These are phyloP conservation scores for Mormyrops attenuatus DNA, from an alignment of 2,797 vertebrate genomes.

Conservation along the genomic window DNA sequence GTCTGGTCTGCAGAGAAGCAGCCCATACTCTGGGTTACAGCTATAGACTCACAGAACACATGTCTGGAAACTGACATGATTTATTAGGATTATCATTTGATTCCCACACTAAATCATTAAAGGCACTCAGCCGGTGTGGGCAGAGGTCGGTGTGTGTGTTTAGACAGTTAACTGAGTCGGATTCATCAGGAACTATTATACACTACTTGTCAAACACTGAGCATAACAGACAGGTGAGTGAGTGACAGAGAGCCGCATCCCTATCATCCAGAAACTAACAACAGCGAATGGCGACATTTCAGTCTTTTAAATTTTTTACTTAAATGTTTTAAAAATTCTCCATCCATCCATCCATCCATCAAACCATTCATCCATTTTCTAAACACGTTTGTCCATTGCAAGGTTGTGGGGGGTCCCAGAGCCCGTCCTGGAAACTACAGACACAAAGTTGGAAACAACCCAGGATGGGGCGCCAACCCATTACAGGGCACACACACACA, in stretches of 20 bases:
- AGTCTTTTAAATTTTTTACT: too few species aligned
- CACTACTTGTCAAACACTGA: background rate
- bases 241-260: background rate
- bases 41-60: background rate
- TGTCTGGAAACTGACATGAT: constrained; percentile 15
- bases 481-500: background rate
- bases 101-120: background rate
- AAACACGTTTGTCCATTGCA: background rate
- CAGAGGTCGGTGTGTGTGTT: background rate
- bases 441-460: background rate
- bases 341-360: background rate
- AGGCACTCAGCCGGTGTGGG: background rate
- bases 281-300: background rate
- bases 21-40: background rate
- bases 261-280: background rate
- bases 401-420: background rate
- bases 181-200: background rate
- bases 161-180: background rate
- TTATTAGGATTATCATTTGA: constrained; percentile 16
- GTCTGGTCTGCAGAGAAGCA: background rate
- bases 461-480: background rate
- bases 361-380: background rate
- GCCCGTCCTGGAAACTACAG: background rate
- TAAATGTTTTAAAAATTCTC: background rate
- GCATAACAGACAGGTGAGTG: background rate